Evolutionary conservation across 2,888 invertebrate species (phyloP).

Genomic region (Lasioglossum oenotherae): DNA sequence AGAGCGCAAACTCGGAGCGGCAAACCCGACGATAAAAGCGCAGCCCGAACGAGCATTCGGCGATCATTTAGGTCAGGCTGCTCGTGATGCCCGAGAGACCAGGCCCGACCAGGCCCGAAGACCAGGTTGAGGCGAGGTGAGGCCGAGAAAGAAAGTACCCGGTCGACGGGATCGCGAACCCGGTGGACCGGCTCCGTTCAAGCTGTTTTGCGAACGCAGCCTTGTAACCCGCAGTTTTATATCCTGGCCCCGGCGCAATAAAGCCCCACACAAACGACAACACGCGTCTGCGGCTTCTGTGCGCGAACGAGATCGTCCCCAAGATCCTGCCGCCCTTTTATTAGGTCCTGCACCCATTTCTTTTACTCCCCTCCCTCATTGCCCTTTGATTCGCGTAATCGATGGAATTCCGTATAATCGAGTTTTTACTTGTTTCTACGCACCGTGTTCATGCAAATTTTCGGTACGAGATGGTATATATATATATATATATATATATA

Average conservation of each 20-base stretch:
- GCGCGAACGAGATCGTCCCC: conserved; percentile 39
- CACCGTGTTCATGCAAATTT: background rate
- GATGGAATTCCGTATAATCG: background rate
- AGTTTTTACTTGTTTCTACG: background rate
- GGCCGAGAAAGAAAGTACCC: conserved; percentile 61
- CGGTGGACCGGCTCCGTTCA: conserved; percentile 67
- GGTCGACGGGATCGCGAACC: conserved; percentile 58
- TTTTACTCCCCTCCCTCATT: background rate
- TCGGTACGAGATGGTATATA: background rate
- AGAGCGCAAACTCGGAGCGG: conserved; percentile 32
- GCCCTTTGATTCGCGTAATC: background rate
- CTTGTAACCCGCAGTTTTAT: conserved; percentile 73
- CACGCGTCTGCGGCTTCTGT: conserved; percentile 69
- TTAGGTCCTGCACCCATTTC: conserved; percentile 34
- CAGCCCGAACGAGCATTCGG: conserved; percentile 56
- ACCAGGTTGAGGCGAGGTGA: conserved; percentile 19
- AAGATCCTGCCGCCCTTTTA: conserved; percentile 44
- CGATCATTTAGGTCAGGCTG: conserved; percentile 69
- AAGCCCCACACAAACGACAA: conserved; percentile 58
- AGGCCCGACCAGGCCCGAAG: background rate
- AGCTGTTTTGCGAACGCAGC: conserved; percentile 67
- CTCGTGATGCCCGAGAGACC: conserved; percentile 55
- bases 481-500: rapidly evolving
- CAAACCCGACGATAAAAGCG: conserved; percentile 59
- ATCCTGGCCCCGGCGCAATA: conserved; percentile 70